Evolutionary conservation across 2,888 invertebrate species (phyloP).

Genomic region (Uloborus plumipes): DNA sequence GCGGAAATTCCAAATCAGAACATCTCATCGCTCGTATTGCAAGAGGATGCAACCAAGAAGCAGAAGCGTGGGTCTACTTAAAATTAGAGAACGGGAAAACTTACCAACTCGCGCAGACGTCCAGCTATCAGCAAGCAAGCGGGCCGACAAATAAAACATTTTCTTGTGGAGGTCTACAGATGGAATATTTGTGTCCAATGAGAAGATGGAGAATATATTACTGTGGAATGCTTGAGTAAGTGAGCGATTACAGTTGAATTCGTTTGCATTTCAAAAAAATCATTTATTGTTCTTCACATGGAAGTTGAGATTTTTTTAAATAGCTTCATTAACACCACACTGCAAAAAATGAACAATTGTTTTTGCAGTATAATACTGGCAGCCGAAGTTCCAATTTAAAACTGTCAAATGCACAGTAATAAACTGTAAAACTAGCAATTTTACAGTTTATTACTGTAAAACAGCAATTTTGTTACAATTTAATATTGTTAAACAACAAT

Average conservation of each 20-base stretch:
- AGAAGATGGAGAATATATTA: conserved; percentile 59
- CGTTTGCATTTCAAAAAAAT: too few relatives aligned
- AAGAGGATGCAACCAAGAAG: conserved; percentile 11
- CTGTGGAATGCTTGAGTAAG: conserved; percentile 53
- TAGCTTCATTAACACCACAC: too few relatives aligned
- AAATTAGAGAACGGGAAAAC: conserved; percentile 29
- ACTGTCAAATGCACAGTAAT: too few relatives aligned
- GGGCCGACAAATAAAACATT: conserved; percentile 24
- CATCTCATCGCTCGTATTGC: conserved; percentile 18
- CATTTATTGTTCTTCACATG: too few relatives aligned
- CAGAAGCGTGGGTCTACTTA: conserved; percentile 48
- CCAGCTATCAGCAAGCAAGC: conserved; percentile 16
- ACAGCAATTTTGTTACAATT: too few relatives aligned
- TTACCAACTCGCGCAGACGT: conserved; percentile 13
- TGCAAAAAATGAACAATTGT: not conserved
- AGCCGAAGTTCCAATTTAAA: too few relatives aligned
- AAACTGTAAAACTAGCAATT: too few relatives aligned
- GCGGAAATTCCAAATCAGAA: conserved; percentile 44
- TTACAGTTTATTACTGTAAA: too few relatives aligned
- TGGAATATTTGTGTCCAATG: conserved; percentile 45
- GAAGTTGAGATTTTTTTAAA: too few relatives aligned
- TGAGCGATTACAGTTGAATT: not conserved
- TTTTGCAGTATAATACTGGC: too few relatives aligned
- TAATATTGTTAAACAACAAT: too few relatives aligned
- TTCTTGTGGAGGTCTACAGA: conserved; percentile 37